phyloP scores from a whole-genome alignment of 2,113 vertebrate genomes.

The Rhinolophus sinicus region DNA sequence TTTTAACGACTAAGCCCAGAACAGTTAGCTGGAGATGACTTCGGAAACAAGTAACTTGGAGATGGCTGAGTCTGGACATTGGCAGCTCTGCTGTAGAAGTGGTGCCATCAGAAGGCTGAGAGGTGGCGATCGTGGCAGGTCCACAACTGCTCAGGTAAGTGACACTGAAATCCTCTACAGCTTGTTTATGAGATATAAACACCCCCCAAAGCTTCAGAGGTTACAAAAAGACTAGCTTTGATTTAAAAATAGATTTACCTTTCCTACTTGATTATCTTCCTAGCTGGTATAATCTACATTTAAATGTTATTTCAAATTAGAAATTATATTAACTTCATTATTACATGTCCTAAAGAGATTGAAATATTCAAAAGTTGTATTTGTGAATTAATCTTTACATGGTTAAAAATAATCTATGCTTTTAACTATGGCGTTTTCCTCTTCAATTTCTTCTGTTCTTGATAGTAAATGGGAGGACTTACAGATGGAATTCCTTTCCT shows the following conservation, averaged over 20 bases:
- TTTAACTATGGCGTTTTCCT: neutral
- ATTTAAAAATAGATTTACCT: neutral
- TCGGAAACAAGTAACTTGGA: neutral
- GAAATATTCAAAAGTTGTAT: neutral
- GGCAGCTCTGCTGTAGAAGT: neutral
- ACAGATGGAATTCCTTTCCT: neutral
- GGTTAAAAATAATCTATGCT: neutral
- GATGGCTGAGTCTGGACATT: neutral
- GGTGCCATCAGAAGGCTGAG: rapidly evolving
- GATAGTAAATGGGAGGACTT: neutral
- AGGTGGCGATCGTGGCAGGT: rapidly evolving
- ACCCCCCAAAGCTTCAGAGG: neutral
- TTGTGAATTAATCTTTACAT: neutral
- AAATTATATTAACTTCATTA: neutral
- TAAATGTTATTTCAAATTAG: neutral
- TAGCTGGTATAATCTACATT: neutral
- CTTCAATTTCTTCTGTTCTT: neutral
- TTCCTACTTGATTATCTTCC: neutral
- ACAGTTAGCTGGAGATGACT: neutral
- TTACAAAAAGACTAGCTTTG: neutral
- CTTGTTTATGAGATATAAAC: neutral
- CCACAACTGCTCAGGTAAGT: neutral
- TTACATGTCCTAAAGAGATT: neutral
- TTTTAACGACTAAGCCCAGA: neutral
- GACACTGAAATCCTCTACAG: no score